Evolutionary conservation across 2,888 invertebrate genomes (phyloP), one percentile per base, ranked within the genome.

Genomic region (Drosophila ustulata): DNA sequence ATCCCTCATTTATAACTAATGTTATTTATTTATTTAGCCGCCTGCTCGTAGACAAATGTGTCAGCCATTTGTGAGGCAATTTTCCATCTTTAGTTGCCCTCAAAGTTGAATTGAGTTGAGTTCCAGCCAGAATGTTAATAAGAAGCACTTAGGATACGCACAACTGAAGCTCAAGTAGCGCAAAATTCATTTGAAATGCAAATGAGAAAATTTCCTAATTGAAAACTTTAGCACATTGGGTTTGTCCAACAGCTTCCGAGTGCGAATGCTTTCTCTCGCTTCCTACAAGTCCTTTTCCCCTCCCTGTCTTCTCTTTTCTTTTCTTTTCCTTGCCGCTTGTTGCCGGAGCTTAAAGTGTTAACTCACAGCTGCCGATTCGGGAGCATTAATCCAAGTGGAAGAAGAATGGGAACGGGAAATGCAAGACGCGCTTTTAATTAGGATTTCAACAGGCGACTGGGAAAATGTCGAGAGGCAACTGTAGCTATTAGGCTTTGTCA

Each of bases 111-210:
- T 37, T 13, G 39, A 39, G 13, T 13, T 13, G n/a, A 39, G n/a
- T 45, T 45, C 18, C 52, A 61, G 66, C 56, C 71, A 71, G 68
- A 72, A 68, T 67, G 67, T 72, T 71, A 75, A 82, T 78, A 57
- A 68, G 70, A 77, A 70, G 66, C 84, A 83, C 77, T 86, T 78
- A 70, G 66, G 66, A 53, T 62, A 62, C 62, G 68, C 71, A 45
- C 66, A 76, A 69, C 57, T 73, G 47, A 75, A 67, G 43, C 57
- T 66, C 77, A 75, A 84, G 67, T 69, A 75, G 81, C 86, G 82
- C 47, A 47, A 73, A 82, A 80, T 83, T 79, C 73, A 88, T 85
- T 85, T 85, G 75, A 85, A 85, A 86, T 86, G 83, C 80, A 88
- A 85, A 85, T 88, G 84, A 80, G 84, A 75, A 75, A 74, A 77